Evolutionary conservation across 2,113 vertebrate genomes (phyloP), one percentile per base, ranked within the genome.

Genomic region (Osmerus mordax): DNA sequence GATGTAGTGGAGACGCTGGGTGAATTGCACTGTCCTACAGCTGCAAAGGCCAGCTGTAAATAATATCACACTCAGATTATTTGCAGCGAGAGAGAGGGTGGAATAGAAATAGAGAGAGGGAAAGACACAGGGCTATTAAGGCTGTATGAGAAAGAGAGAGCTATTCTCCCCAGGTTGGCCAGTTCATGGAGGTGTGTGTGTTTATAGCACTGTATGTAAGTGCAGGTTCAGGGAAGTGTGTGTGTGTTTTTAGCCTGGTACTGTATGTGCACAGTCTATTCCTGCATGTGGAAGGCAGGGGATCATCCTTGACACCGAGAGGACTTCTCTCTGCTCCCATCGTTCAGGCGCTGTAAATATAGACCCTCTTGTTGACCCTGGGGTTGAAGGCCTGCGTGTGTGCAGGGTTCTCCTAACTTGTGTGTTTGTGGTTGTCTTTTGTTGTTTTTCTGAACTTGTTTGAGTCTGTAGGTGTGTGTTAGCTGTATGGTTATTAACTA

Each of bases 401-500:
- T 69, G 67, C 55, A 25, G 21, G 64, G 12, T n/a, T 61, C 18
- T 12, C 8, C 23, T 23, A 23, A 64, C 28, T 68, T 36, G 68
- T 71, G 12, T 41, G 14, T 65, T 3, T 9, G 15, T 41, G 14
- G 41, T 3, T 65, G 15, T 65, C 16, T 1, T 23, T 23, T 23
- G 23, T 23, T 23, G 23, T 23, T 23, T 23, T 23, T 23, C 23
- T 23, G 23, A 23, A 23, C 23, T 23, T 60, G 58, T 60, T 18
- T 62, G 60, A 72, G 55, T 72, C 52, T 62, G 55, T 61, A 21
- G 29, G 32, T 63, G 29, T 47, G 41, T 71, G 2, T 23, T 23
- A 23, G 23, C 52, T 15, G 61, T 54, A 62, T 60, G 68, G 23
- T 23, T 23, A 23, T 23, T 23, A 23, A 23, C 23, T 23, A 23